A percentile compares a stretch with the other conserved stretches of the same genome.
phyloP scores from a whole-genome alignment of 2,797 vertebrate genomes.

The Parotocinclus haroldoi region DNA sequence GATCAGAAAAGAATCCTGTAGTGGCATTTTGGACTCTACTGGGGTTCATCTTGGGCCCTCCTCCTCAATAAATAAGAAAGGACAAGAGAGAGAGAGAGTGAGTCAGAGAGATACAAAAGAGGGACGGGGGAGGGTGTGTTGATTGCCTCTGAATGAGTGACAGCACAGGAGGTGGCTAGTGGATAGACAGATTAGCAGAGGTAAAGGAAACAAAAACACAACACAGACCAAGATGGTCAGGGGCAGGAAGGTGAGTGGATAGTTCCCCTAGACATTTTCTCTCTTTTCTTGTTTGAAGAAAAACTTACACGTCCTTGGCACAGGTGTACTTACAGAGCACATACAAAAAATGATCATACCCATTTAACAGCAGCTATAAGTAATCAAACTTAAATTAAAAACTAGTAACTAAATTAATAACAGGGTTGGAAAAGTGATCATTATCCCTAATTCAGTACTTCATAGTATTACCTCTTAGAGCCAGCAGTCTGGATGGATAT shows the following conservation, averaged over 20 bases:
- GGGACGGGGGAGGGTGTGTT: slow-evolving; percentile 32
- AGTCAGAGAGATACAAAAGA: slow-evolving; percentile 19
- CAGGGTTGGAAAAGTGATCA: too few relatives aligned
- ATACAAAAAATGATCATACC: too few relatives aligned
- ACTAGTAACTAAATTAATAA: too few relatives aligned
- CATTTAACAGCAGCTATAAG: too few relatives aligned
- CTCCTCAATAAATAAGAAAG: slow-evolving; percentile 40
- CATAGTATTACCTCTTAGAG: too few relatives aligned
- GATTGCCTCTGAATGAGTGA: slow-evolving; percentile 28
- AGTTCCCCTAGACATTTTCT: slow-evolving; percentile 7
- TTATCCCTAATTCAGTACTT: too few relatives aligned
- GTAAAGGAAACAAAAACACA: slow-evolving; percentile 7
- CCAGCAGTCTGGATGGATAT: too few relatives aligned
- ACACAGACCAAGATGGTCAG: background rate
- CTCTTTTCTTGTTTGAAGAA: background rate
- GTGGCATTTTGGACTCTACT: background rate
- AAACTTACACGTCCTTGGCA: background rate
- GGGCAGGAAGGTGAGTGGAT: slow-evolving; percentile 10
- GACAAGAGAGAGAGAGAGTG: slow-evolving; percentile 20
- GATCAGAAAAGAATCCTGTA: too few relatives aligned
- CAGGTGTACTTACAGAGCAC: background rate
- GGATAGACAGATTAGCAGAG: slow-evolving; percentile 21
- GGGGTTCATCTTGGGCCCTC: slow-evolving; percentile 17
- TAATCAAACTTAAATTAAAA: too few relatives aligned
- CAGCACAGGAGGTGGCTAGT: slow-evolving; percentile 31